Evolutionary conservation across 1,140 invertebrate species (phyloP).

Genomic region (Neodiprion fabricii): DNA sequence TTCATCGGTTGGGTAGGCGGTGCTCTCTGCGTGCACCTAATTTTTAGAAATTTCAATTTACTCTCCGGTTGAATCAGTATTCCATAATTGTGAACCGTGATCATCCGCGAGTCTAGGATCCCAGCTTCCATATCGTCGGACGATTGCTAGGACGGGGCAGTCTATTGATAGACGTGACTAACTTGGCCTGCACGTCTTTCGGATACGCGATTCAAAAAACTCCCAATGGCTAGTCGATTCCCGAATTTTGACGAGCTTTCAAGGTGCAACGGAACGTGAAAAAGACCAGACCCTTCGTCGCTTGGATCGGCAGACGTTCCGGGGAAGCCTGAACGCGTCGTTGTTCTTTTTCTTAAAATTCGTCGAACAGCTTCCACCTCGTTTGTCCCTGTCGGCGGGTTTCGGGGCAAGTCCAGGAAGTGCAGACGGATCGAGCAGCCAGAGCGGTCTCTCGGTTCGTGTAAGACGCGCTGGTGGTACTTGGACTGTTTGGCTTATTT

Average conservation of each 20-base stretch:
- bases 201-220: neutral
- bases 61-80: too few relatives aligned
- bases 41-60: too few relatives aligned
- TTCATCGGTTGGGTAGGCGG: too few relatives aligned
- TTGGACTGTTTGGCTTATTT: neutral
- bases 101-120: neutral
- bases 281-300: neutral
- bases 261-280: neutral
- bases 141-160: neutral
- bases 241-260: neutral
- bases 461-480: too few relatives aligned
- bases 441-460: too few relatives aligned
- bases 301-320: neutral
- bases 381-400: too few relatives aligned
- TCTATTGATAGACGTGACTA: constrained; percentile 3
- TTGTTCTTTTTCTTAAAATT: neutral
- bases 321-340: neutral
- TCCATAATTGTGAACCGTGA: too few relatives aligned
- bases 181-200: neutral
- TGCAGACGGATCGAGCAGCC: too few relatives aligned
- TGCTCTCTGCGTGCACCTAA: too few relatives aligned
- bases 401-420: too few relatives aligned
- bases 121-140: constrained; percentile 2
- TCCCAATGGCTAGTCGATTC: neutral
- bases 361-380: too few relatives aligned